phyloP scores from a whole-genome alignment of 37 sponge, comb jelly and placozoan species.

The Aphrocallistes beatrix region DNA sequence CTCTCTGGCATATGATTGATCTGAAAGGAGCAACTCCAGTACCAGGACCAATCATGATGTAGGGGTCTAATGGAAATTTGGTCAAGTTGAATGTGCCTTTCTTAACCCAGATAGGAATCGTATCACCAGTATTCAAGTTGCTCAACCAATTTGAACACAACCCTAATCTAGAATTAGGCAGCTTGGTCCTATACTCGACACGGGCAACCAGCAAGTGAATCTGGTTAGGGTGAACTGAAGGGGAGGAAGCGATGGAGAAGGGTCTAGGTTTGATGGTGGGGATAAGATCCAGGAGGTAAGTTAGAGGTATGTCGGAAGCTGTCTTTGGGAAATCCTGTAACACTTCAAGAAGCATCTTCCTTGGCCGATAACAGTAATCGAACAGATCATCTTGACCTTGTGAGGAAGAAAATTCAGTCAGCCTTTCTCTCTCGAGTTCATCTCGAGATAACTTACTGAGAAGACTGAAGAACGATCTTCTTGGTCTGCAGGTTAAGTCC shows the following conservation, averaged over 20 bases:
- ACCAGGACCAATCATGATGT: constrained; percentile 89
- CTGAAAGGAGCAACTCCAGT: constrained; percentile 98
- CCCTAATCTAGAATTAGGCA: constrained; percentile 66
- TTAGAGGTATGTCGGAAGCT: constrained; percentile 41
- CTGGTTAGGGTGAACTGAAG: constrained; percentile 39
- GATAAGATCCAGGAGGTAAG: constrained; percentile 81
- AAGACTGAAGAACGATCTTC: constrained; percentile 76
- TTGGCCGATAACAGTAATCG: constrained; percentile 72
- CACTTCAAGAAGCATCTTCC: constrained; percentile 82
- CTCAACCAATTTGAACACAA: constrained; percentile 83
- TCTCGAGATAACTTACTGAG: constrained; percentile 51
- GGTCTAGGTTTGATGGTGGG: constrained; percentile 80
- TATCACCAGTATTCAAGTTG: constrained; percentile 41
- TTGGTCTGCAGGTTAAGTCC: constrained; percentile 71
- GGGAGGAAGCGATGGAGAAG: constrained; percentile 91
- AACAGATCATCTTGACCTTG: constrained; percentile 90
- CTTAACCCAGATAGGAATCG: constrained; percentile 66
- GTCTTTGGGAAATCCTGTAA: constrained; percentile 75
- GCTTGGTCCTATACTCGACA: constrained; percentile 69
- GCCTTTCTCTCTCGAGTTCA: constrained; percentile 84
- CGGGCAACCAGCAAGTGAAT: constrained; percentile 79
- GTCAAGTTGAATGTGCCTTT: constrained; percentile 60
- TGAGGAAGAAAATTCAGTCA: constrained; percentile 64
- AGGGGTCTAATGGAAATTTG: constrained; percentile 20
- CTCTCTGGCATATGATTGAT: constrained; percentile 59